These are phyloP conservation scores for Cercopithecus mona DNA, from an alignment of 2,113 vertebrate genomes.

Conservation along the genomic window DNA sequence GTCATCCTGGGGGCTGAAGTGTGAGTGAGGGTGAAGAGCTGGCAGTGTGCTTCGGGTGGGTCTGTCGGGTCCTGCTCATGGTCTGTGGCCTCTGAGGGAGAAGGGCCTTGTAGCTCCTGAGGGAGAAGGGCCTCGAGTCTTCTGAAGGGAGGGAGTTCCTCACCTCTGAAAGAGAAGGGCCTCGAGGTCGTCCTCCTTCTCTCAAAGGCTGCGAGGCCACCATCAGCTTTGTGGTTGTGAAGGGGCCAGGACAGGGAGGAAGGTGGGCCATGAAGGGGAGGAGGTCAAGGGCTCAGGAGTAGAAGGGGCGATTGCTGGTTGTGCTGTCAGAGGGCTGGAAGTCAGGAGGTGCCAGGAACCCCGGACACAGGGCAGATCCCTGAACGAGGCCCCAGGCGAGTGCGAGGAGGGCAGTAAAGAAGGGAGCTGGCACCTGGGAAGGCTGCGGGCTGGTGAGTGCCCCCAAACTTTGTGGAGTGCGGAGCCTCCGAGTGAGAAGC, in stretches of 20 bases:
- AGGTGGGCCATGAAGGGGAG: accelerated
- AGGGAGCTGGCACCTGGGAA: background rate
- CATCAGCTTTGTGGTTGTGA: background rate
- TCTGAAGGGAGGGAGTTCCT: background rate
- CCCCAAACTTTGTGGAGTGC: too few species aligned
- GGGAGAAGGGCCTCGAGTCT: background rate
- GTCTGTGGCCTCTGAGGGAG: background rate
- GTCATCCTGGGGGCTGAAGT: background rate
- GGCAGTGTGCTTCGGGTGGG: background rate
- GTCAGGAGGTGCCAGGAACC: background rate
- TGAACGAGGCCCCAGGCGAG: background rate
- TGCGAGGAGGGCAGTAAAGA: background rate
- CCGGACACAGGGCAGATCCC: background rate
- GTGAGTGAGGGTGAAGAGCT: background rate
- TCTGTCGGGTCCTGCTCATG: too few species aligned
- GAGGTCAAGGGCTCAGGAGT: too few species aligned
- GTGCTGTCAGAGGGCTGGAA: background rate
- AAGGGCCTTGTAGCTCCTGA: background rate
- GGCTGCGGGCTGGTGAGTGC: background rate
- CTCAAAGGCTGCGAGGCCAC: background rate
- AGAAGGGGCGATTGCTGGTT: background rate
- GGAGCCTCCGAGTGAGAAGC: too few species aligned
- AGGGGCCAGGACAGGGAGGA: background rate
- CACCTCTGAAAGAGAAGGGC: too few species aligned
- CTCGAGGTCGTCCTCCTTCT: background rate